A percentile compares a stretch with the other conserved stretches of the same genome.
Evolutionary conservation across 2,888 invertebrate genomes (phyloP).

Genomic region (Mimumesa dahlbomi): DNA sequence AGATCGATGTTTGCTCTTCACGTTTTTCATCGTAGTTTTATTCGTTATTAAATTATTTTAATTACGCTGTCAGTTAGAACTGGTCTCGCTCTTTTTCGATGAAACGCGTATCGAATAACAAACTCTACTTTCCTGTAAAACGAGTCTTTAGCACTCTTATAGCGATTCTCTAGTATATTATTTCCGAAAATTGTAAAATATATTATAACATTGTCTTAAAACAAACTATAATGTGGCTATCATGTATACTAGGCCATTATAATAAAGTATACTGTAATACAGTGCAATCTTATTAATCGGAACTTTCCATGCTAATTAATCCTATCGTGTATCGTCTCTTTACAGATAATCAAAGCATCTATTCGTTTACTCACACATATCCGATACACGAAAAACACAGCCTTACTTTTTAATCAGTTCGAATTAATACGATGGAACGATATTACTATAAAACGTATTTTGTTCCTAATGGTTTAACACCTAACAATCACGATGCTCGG

Average conservation of each 20-base stretch:
- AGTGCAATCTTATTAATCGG: slow-evolving; percentile 27
- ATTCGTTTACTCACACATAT: not conserved
- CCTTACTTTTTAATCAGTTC: not conserved
- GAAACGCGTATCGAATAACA: not conserved
- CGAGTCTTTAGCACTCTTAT: not conserved
- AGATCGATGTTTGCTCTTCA: no score
- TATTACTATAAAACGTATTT: slow-evolving; percentile 11
- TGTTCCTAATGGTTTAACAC: not conserved
- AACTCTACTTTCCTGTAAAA: not conserved
- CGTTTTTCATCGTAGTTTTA: slow-evolving; percentile 2
- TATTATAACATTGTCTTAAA: slow-evolving; percentile 11
- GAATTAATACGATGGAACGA: slow-evolving; percentile 3
- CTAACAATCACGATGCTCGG: not conserved
- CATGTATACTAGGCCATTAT: not conserved
- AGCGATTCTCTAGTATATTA: not conserved
- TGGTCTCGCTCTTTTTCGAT: not conserved
- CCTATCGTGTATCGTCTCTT: not conserved
- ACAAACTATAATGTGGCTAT: slow-evolving; percentile 1
- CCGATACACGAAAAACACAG: not conserved
- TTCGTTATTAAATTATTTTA: not conserved
- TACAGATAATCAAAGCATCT: not conserved
- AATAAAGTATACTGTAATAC: slow-evolving; percentile 10
- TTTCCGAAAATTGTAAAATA: not conserved
- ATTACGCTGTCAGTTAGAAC: not conserved
- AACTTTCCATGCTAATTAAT: not conserved